These are phyloP conservation scores for Copidosoma floridanum DNA, from an alignment of 1,140 invertebrate species.

Conservation along the genomic window DNA sequence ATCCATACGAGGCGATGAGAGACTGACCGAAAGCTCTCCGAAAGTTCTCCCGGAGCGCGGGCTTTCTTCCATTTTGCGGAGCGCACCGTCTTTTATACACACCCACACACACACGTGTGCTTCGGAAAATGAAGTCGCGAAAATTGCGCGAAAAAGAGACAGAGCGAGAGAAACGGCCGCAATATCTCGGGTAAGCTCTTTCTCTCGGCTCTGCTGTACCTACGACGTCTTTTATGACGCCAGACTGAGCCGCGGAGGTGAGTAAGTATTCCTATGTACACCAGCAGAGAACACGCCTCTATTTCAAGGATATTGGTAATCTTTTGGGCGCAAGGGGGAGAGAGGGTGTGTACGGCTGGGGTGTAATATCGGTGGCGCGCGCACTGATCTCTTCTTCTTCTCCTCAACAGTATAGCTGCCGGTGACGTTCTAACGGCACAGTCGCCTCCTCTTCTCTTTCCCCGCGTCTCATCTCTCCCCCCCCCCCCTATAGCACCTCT, in stretches of 20 bases:
- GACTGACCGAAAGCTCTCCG: background rate
- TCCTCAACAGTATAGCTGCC: too few species aligned
- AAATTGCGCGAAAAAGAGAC: conserved; percentile 39
- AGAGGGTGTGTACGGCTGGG: too few species aligned
- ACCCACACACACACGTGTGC: too few species aligned
- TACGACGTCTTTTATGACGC: conserved; percentile 54
- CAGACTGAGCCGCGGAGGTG: conserved; percentile 41
- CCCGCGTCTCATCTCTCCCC: conserved; percentile 8
- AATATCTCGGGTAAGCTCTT: conserved; percentile 54
- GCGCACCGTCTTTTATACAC: too few species aligned
- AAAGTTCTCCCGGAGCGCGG: background rate
- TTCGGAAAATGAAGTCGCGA: conserved; percentile 47
- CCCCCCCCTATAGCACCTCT: background rate
- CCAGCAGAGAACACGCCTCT: conserved; percentile 2
- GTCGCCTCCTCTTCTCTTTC: conserved; percentile 2
- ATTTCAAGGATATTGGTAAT: conserved; percentile 58
- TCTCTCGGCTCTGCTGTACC: too few species aligned
- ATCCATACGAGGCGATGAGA: too few species aligned
- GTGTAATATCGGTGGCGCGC: conserved; percentile 52
- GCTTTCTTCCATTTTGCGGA: background rate
- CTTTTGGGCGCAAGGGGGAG: too few species aligned
- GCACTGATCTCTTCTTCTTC: conserved; percentile 53
- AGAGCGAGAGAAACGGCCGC: conserved; percentile 33
- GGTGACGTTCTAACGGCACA: conserved; percentile 20
- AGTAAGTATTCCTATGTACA: background rate